A percentile compares a stretch with the other conserved stretches of the same genome.
Evolutionary conservation across 2,888 invertebrate genomes (phyloP).

Genomic region (Polyommatus icarus): DNA sequence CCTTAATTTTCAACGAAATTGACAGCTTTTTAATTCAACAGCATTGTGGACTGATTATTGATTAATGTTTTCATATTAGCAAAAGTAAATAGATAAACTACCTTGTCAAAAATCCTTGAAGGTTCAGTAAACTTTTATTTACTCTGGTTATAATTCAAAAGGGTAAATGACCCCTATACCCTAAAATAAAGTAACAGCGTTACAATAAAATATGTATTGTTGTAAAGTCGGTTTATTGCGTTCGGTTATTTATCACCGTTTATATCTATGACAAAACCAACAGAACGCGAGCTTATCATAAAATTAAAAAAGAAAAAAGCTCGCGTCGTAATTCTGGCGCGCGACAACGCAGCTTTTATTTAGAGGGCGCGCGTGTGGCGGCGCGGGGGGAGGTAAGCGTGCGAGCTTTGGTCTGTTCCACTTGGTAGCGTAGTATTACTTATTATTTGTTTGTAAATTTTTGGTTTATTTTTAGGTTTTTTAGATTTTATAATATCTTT

Average conservation of each 20-base stretch:
- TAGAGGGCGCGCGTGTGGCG: constrained; percentile 69
- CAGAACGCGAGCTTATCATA: constrained; percentile 65
- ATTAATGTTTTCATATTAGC: too few species aligned
- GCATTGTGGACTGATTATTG: too few species aligned
- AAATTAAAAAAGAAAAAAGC: constrained; percentile 77
- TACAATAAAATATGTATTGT: constrained; percentile 30
- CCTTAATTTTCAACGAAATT: too few species aligned
- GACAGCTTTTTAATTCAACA: too few species aligned
- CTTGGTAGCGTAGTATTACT: constrained; percentile 39
- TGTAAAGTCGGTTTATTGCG: constrained; percentile 24
- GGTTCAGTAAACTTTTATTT: background rate
- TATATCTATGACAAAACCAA: constrained; percentile 31
- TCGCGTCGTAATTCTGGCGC: constrained; percentile 77
- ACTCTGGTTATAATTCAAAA: background rate
- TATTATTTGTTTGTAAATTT: background rate
- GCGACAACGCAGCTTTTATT: constrained; percentile 78
- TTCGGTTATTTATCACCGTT: constrained; percentile 29
- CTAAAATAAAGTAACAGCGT: constrained; percentile 4
- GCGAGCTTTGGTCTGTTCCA: constrained; percentile 57
- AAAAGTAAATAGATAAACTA: too few species aligned
- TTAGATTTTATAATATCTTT: too few species aligned
- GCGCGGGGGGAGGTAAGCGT: constrained; percentile 59
- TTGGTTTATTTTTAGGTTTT: too few species aligned
- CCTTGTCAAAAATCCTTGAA: background rate
- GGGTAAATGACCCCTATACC: background rate